A percentile compares a stretch with the other conserved stretches of the same genome.
Evolutionary conservation across 2,888 invertebrate species (phyloP).

Genomic region (Ichneumoninae sp.): DNA sequence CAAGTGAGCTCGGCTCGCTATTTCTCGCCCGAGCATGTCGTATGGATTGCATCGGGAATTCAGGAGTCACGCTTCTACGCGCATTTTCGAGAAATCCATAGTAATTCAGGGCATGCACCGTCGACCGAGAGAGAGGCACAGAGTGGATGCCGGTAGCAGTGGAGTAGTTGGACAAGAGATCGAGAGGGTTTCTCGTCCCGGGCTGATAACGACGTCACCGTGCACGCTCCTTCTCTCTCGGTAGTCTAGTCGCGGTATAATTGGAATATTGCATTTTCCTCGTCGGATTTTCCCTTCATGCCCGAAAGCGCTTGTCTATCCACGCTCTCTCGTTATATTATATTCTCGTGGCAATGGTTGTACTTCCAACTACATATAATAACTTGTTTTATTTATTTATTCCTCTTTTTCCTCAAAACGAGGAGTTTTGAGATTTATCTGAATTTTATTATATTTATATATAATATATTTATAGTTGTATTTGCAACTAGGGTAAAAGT

Average conservation of each 20-base stretch:
- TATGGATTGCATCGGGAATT: conserved; percentile 51
- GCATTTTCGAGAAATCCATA: conserved; percentile 53
- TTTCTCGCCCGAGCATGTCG: conserved; percentile 12
- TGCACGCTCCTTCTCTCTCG: conserved; percentile 40
- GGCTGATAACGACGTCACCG: conserved; percentile 44
- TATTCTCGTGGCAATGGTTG: background rate
- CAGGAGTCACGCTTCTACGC: conserved; percentile 45
- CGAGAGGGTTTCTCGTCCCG: conserved; percentile 38
- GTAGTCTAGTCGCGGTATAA: conserved; percentile 48
- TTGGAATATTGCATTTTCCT: conserved; percentile 64
- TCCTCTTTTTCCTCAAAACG: background rate
- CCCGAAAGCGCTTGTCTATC: conserved; percentile 15
- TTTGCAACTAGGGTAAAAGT: too few species aligned
- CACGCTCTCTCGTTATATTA: background rate
- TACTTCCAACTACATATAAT: background rate
- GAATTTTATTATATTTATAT: too few species aligned
- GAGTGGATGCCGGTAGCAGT: conserved; percentile 16
- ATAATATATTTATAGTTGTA: too few species aligned
- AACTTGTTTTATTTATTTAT: background rate
- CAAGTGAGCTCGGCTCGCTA: conserved; percentile 11
- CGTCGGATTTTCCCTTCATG: conserved; percentile 22
- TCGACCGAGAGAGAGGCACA: conserved; percentile 18
- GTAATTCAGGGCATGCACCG: conserved; percentile 51
- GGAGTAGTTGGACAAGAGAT: conserved; percentile 35
- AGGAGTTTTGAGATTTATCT: conserved; percentile 2